Evolutionary conservation across 2,888 invertebrate species (phyloP).

Genomic region (Phalera bucephala): DNA sequence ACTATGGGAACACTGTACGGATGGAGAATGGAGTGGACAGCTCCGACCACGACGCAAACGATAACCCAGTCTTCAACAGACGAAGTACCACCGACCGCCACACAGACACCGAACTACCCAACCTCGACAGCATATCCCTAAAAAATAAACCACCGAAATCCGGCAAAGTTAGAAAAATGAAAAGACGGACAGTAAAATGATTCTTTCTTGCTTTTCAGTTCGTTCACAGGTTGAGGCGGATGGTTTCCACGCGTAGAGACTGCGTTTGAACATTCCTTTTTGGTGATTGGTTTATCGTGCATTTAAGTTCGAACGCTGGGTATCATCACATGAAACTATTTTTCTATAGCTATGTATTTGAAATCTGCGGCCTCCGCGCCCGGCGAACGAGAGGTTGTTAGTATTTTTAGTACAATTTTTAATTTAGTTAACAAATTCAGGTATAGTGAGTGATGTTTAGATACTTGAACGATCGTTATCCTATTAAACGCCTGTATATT

Average conservation of each 20-base stretch:
- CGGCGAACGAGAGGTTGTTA: constrained; percentile 45
- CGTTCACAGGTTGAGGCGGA: constrained; percentile 63
- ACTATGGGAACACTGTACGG: constrained; percentile 44
- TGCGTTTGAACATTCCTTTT: constrained; percentile 58
- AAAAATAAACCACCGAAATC: constrained; percentile 54
- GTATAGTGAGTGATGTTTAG: constrained; percentile 47
- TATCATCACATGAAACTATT: no score
- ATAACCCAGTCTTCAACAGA: constrained; percentile 47
- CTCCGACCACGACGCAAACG: constrained; percentile 68
- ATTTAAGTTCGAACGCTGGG: constrained; percentile 47
- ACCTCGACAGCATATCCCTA: constrained; percentile 65
- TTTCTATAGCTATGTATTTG: constrained; percentile 50
- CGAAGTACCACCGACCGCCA: constrained; percentile 11
- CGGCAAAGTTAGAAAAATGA: constrained; percentile 64
- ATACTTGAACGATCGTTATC: constrained; percentile 46
- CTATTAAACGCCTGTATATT: constrained; percentile 51
- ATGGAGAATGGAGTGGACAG: constrained; percentile 69
- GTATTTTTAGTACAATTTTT: constrained; percentile 74
- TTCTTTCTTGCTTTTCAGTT: constrained; percentile 72
- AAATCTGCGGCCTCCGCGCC: constrained; percentile 41
- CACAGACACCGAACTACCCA: constrained; percentile 56
- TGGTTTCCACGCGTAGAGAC: constrained; percentile 36
- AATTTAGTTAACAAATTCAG: constrained; percentile 63
- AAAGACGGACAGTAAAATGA: constrained; percentile 75
- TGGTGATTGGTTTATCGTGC: constrained; percentile 64